A percentile compares a stretch with the other conserved stretches of the same genome.
Conservation (phyloP, 2,113 vertebrate species). For the Rhinopithecus roxellana region DNA sequence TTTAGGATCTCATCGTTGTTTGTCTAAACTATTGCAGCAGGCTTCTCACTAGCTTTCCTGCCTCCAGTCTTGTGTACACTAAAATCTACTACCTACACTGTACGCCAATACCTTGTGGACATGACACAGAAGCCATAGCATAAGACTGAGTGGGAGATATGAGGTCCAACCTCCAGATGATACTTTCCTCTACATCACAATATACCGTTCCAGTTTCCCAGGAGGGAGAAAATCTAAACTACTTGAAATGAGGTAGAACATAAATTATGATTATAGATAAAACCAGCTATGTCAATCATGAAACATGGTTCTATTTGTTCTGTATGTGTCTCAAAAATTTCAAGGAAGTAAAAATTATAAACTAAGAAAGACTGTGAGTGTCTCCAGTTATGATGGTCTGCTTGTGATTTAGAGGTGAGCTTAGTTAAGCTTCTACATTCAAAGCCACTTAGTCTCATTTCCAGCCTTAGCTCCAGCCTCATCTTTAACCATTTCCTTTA, state of each 20-base stretch:
- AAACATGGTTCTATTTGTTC: not conserved
- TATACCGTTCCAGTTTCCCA: not conserved
- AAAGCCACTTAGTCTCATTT: not conserved
- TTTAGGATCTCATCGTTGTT: not conserved
- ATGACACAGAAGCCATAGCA: not conserved
- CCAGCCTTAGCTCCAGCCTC: not conserved
- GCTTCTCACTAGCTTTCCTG: not conserved
- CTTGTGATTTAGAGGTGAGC: not conserved
- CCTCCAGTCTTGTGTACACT: not conserved
- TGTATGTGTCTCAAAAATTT: not conserved
- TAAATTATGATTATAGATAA: not conserved
- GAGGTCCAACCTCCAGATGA: not conserved
- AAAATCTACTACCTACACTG: not conserved
- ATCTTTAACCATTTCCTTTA: not conserved
- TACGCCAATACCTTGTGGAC: not conserved
- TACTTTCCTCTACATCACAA: not conserved
- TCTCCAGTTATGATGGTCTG: not conserved
- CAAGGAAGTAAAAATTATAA: not conserved
- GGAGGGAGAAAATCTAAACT: not conserved
- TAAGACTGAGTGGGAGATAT: not conserved
- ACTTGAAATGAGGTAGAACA: not conserved
- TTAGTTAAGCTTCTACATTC: not conserved
- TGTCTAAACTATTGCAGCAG: not conserved
- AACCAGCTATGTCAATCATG: not conserved
- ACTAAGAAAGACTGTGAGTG: not conserved